Evolutionary conservation across 2,113 vertebrate genomes (phyloP), one percentile per base, ranked within the genome.

Genomic region (Sula dactylatra): DNA sequence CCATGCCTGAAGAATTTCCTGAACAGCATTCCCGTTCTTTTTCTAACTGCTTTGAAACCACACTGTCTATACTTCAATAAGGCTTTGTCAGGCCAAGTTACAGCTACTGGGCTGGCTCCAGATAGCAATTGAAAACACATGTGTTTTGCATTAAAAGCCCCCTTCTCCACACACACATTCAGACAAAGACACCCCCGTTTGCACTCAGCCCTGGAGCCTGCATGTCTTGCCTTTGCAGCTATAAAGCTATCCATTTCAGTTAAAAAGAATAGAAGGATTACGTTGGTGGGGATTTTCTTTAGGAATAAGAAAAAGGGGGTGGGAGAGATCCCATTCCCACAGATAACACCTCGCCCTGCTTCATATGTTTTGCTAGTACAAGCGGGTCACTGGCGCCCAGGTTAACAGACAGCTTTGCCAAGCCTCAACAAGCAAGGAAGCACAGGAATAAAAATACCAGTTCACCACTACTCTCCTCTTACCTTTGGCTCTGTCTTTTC

Each of bases 1-100:
- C 98, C 98, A 98, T 97, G 98, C 98, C 98, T 98, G 97, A 98
- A 98, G 98, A 98, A 98, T 98, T 99, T 99, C 98, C 98, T 98
- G 98, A 98, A 98, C 97, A 98, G 98, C 98, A 98, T 98, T 98
- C 98, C 94, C 96, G 80, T 97, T 97, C 96, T 98, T 97, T 97
- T 93, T 96, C 96, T 97, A 96, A 96, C 97, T 94, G 98, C 98
- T 98, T 98, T 98, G 98, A 98, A 98, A 98, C 98, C 85, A 81
- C 96, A 96, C 98, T 97, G 98, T 97, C 97, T 97, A 93, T 95
- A 90, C 97, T 98, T 98, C 98, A 98, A 97, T 98, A 95, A 89
- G 88, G 96, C 98, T 98, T 97, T 98, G 98, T 98, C 98, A 97
- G 97, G 96, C 98, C 97, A 83, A 97, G 96, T 97, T 98, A 86